These are phyloP conservation scores for Avahi laniger DNA, from an alignment of 2,797 vertebrate genomes.

Conservation along the genomic window DNA sequence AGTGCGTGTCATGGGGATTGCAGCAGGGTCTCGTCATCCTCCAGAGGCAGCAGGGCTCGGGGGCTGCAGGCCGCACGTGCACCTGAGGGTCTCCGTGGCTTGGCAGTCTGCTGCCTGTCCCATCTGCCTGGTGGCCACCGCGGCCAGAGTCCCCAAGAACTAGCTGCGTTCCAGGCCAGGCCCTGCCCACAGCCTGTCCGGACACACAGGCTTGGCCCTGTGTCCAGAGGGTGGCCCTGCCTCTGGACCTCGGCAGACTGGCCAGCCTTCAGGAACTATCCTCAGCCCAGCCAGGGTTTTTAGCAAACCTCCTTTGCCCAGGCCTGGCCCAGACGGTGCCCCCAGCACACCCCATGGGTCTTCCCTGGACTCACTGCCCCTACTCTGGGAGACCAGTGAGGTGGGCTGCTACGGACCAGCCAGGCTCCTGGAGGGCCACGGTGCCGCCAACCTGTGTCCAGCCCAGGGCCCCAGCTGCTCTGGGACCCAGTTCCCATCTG, in stretches of 20 bases:
- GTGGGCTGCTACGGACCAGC: not conserved
- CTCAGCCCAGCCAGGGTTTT: not conserved
- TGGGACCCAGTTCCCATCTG: not conserved
- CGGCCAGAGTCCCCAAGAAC: not conserved
- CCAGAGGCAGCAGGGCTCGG: not conserved
- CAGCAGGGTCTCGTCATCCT: not conserved
- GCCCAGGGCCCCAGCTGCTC: not conserved
- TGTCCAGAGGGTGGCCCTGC: accelerated
- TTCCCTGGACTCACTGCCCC: not conserved
- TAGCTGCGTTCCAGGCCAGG: not conserved
- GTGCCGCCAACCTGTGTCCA: not conserved
- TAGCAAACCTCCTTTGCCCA: not conserved
- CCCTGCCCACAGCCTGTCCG: not conserved
- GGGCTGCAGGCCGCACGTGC: not conserved
- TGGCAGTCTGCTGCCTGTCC: accelerated
- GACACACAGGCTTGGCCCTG: not conserved
- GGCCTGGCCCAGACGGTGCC: not conserved
- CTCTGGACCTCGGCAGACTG: slow-evolving; percentile 31
- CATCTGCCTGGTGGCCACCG: not conserved
- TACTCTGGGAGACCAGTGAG: not conserved
- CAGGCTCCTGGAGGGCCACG: not conserved
- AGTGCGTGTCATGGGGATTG: not conserved
- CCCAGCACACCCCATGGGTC: not conserved
- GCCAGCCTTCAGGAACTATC: slow-evolving; percentile 46
- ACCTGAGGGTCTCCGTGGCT: not conserved